Evolutionary conservation across 2,888 invertebrate genomes (phyloP).

Genomic region (Archaeoteleia sp.): DNA sequence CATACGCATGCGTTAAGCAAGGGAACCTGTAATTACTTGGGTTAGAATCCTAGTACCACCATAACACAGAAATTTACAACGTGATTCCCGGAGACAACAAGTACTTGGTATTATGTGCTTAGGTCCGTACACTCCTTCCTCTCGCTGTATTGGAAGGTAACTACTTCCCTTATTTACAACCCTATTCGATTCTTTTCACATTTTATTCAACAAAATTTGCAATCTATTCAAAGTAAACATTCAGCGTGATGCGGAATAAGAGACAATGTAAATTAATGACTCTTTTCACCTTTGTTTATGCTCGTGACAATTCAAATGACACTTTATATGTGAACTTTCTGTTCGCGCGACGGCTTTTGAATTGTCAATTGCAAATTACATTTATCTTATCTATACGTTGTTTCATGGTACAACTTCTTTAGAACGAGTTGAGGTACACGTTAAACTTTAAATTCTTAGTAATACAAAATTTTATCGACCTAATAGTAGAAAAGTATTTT

Average conservation of each 20-base stretch:
- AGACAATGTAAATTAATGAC: slow-evolving; percentile 26
- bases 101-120: slow-evolving; percentile 46
- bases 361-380: not conserved
- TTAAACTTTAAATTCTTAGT: too few species aligned
- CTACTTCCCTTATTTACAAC: slow-evolving; percentile 48
- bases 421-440: too few species aligned
- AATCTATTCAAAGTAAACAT: too few species aligned
- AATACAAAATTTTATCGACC: too few species aligned
- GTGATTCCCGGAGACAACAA: slow-evolving; percentile 47
- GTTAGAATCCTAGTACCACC: slow-evolving; percentile 29
- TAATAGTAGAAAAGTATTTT: too few species aligned
- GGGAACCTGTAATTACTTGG: slow-evolving; percentile 24
- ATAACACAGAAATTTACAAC: slow-evolving; percentile 47
- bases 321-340: not conserved
- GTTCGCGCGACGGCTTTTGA: too few species aligned
- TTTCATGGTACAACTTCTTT: too few species aligned
- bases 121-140: slow-evolving; percentile 37
- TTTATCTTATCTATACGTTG: too few species aligned
- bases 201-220: slow-evolving; percentile 38
- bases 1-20: slow-evolving; percentile 23
- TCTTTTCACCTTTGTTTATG: slow-evolving; percentile 7
- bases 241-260: too few species aligned
- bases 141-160: slow-evolving; percentile 34
- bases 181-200: slow-evolving; percentile 36
- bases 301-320: slow-evolving; percentile 22